Evolutionary conservation across 2,113 vertebrate species (phyloP).

Genomic region (Microtus oregoni): DNA sequence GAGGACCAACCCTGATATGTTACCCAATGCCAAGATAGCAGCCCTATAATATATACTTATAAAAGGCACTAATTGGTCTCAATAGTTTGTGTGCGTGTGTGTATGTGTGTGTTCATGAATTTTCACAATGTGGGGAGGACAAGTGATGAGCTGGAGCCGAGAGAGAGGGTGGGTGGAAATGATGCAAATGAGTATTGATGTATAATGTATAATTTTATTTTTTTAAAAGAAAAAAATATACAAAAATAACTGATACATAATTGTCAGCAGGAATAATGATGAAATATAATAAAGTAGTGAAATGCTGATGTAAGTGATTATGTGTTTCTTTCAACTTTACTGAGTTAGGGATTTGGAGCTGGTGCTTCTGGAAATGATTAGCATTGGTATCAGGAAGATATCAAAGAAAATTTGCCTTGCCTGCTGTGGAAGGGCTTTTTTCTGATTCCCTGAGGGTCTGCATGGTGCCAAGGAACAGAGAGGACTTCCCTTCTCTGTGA

Average conservation of each 20-base stretch:
- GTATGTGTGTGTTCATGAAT: neutral
- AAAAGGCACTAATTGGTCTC: neutral
- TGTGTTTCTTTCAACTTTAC: neutral
- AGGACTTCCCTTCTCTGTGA: neutral
- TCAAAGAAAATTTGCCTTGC: neutral
- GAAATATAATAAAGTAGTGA: neutral
- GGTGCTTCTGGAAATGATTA: neutral
- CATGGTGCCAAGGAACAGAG: neutral
- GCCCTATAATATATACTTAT: neutral
- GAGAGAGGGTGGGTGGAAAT: too few species aligned
- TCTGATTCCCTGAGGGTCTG: neutral
- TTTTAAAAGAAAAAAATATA: neutral
- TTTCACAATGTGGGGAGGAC: neutral
- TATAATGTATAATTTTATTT: neutral
- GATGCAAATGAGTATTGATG: too few species aligned
- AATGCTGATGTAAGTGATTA: neutral
- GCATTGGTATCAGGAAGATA: neutral
- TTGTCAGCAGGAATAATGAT: neutral
- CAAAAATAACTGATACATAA: neutral
- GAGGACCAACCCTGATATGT: neutral
- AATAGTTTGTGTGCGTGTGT: neutral
- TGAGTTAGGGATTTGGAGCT: neutral
- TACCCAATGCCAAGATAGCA: neutral
- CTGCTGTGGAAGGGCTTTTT: too few species aligned
- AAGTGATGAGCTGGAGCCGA: neutral